Percentiles rank a stretch among this genome's conserved stretches.
Conservation (phyloP, 1,140 invertebrate genomes). For the Saccostrea cuccullata region DNA sequence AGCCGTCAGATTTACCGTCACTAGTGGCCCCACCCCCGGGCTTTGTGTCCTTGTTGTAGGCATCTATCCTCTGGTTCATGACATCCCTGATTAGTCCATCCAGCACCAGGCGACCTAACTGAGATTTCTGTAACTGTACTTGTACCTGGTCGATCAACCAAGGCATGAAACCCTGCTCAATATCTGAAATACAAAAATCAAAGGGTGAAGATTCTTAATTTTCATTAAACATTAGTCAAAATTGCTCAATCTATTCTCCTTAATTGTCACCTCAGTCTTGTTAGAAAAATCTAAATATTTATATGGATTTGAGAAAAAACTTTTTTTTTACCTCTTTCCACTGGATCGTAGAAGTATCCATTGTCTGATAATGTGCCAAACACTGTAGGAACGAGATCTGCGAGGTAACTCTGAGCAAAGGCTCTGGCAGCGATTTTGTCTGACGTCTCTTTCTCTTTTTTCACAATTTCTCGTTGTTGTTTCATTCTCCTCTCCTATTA, state of each 20-base stretch:
- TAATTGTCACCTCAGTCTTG: too few relatives aligned
- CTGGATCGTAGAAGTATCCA: constrained; percentile 86
- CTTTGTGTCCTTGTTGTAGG: constrained; percentile 63
- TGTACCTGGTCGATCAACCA: constrained; percentile 91
- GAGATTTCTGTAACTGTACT: constrained; percentile 87
- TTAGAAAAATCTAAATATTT: too few relatives aligned
- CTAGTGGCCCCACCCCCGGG: not conserved
- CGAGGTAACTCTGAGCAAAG: constrained; percentile 90
- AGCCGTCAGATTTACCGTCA: constrained; percentile 33
- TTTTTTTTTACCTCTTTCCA: constrained; percentile 83
- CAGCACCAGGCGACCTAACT: constrained; percentile 88
- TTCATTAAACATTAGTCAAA: too few relatives aligned
- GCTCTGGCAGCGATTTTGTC: constrained; percentile 89
- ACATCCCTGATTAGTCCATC: constrained; percentile 81
- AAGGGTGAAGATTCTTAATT: too few relatives aligned
- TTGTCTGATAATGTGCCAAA: constrained; percentile 88
- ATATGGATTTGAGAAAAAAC: too few relatives aligned
- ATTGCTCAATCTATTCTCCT: too few relatives aligned
- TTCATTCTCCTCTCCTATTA: constrained; percentile 77
- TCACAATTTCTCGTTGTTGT: constrained; percentile 82
- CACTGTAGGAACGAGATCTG: constrained; percentile 89
- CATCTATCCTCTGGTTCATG: constrained; percentile 66
- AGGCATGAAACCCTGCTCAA: constrained; percentile 90
- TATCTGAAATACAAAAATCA: constrained; percentile 68
- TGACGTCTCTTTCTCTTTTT: constrained; percentile 85